phyloP scores from a whole-genome alignment of 2,113 vertebrate genomes.

The Xyliphius kryptos region DNA sequence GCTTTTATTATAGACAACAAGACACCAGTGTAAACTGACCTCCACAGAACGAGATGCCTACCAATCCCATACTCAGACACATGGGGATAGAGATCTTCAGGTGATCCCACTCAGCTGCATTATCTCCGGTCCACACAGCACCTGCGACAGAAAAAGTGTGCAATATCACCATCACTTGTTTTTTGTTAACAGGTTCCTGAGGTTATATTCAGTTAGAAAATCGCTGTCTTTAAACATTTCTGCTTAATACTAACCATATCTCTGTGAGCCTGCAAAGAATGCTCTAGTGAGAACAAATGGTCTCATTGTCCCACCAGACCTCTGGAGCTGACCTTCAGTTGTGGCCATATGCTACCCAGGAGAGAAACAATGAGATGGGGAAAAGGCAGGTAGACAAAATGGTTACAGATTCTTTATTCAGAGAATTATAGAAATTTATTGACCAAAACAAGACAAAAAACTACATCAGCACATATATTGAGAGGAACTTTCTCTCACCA shows the following conservation, averaged over 20 bases:
- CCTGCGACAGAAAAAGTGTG: conserved; percentile 54
- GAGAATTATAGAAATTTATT: no score
- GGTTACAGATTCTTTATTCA: no score
- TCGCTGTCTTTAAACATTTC: no score
- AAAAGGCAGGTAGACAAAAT: no score
- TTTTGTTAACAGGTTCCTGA: no score
- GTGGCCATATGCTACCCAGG: conserved; percentile 81
- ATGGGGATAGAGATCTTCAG: conserved; percentile 84
- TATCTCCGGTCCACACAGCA: conserved; percentile 89
- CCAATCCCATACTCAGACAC: conserved; percentile 80
- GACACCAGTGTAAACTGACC: conserved; percentile 69
- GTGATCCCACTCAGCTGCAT: conserved; percentile 85
- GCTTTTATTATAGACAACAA: no score
- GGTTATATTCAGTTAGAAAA: no score
- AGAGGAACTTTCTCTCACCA: no score
- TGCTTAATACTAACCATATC: conserved; percentile 69
- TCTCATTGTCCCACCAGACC: conserved; percentile 76
- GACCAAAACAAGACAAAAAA: no score
- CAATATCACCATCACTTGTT: no score
- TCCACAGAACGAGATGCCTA: conserved; percentile 83
- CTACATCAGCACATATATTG: no score
- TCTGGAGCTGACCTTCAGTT: conserved; percentile 69
- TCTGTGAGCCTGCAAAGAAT: conserved; percentile 87
- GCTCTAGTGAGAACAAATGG: conserved; percentile 82
- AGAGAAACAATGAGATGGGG: not conserved